phyloP scores from a whole-genome alignment of 2,113 vertebrate species.

The Danionella cerebrum region DNA sequence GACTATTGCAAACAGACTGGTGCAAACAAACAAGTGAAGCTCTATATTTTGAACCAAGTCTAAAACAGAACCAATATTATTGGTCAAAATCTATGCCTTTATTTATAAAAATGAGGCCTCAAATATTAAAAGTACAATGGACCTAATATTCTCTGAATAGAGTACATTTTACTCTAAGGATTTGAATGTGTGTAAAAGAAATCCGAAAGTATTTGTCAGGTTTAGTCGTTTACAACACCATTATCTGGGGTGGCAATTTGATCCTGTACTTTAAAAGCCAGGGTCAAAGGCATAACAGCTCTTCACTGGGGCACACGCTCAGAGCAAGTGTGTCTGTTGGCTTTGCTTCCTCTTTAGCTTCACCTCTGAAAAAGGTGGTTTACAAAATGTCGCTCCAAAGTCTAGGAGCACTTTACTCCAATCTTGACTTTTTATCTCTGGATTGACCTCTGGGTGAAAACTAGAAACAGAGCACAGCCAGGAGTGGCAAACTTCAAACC shows the following conservation, averaged over 20 bases:
- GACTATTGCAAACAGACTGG: too few species aligned
- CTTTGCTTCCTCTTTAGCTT: slow-evolving; percentile 16
- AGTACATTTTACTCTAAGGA: too few species aligned
- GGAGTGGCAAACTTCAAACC: slow-evolving; percentile 1
- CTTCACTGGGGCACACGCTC: slow-evolving; percentile 21
- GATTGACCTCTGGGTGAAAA: background rate
- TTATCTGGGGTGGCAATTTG: slow-evolving; percentile 27
- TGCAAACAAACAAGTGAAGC: too few species aligned
- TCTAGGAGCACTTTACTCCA: slow-evolving; percentile 12
- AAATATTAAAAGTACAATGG: too few species aligned
- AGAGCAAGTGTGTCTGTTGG: background rate
- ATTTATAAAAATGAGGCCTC: too few species aligned
- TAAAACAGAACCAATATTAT: too few species aligned
- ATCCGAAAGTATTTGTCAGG: background rate
- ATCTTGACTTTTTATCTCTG: slow-evolving; percentile 29
- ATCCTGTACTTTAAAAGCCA: slow-evolving; percentile 28
- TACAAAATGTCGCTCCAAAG: slow-evolving; percentile 6
- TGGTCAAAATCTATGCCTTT: too few species aligned
- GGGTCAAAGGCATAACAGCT: slow-evolving; percentile 41
- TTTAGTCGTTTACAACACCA: background rate
- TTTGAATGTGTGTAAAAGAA: too few species aligned
- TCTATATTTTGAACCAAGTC: too few species aligned
- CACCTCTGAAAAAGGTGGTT: slow-evolving; percentile 1
- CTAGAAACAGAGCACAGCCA: background rate
- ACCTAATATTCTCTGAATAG: too few species aligned